Percentiles rank a stretch among this genome's conserved stretches.
These are phyloP conservation scores for Nemotelus pantherinus DNA, from an alignment of 2,888 invertebrate species.

Conservation along the genomic window DNA sequence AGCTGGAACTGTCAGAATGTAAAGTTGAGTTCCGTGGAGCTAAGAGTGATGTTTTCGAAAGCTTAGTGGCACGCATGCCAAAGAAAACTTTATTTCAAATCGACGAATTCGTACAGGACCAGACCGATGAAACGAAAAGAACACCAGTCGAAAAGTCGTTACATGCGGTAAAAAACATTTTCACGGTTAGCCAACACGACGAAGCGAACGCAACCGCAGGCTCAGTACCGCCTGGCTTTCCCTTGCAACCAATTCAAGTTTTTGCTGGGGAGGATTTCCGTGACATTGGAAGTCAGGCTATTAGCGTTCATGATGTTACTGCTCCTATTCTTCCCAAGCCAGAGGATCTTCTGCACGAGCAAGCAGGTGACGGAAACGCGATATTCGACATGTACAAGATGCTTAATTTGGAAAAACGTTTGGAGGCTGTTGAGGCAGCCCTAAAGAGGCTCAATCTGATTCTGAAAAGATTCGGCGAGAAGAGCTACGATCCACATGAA, in stretches of 20 bases:
- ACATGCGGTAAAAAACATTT: background rate
- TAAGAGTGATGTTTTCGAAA: conserved; percentile 36
- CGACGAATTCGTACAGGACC: conserved; percentile 34
- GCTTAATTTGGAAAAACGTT: conserved; percentile 39
- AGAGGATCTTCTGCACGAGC: conserved; percentile 19
- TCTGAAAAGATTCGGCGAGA: background rate
- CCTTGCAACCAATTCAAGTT: conserved; percentile 36
- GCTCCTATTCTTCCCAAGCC: conserved; percentile 27
- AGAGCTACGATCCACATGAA: background rate
- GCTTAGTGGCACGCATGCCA: conserved; percentile 9
- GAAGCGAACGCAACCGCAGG: background rate
- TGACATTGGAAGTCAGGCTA: too few species aligned
- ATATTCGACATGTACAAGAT: conserved; percentile 39
- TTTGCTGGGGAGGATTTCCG: conserved; percentile 4
- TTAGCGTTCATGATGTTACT: conserved; percentile 38
- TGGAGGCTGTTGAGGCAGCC: conserved; percentile 41
- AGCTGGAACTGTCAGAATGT: conserved; percentile 52
- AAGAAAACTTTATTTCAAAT: conserved; percentile 17
- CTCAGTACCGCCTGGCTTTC: conserved; percentile 26
- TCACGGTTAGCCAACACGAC: conserved; percentile 15
- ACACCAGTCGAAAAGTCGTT: background rate
- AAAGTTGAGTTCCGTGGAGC: conserved; percentile 41
- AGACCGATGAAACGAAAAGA: conserved; percentile 6
- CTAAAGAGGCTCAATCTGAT: background rate
- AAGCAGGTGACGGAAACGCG: background rate